phyloP scores from a whole-genome alignment of 2,797 vertebrate genomes.

The Hoplostethus mediterraneus region DNA sequence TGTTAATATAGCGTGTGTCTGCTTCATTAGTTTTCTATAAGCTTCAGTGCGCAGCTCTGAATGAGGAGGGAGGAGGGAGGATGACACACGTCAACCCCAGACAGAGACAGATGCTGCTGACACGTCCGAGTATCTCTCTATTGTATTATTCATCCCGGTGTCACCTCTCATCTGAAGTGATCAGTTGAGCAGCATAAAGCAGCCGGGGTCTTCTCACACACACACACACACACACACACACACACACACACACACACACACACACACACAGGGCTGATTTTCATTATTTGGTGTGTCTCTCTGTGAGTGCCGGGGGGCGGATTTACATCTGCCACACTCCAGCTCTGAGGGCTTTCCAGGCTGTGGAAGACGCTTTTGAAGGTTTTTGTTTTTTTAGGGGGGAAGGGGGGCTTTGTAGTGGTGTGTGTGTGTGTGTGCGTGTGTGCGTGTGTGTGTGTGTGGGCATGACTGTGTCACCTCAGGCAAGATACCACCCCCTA shows the following conservation, averaged over 20 bases:
- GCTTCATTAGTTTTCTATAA: conserved; percentile 75
- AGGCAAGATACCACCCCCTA: conserved; percentile 54
- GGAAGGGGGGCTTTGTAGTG: conserved; percentile 12
- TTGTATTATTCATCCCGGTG: conserved; percentile 78
- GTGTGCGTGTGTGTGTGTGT: conserved; percentile 3
- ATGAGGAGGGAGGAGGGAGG: conserved; percentile 63
- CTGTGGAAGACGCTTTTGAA: conserved; percentile 59
- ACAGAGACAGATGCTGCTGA: conserved; percentile 78
- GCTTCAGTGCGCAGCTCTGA: conserved; percentile 42
- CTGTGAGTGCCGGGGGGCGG: conserved; percentile 36
- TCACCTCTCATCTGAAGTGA: conserved; percentile 71
- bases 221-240: conserved; percentile 3
- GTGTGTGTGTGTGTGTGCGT: conserved; percentile 28
- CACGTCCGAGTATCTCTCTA: conserved; percentile 68
- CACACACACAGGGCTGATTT: conserved; percentile 34
- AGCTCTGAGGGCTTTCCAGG: conserved; percentile 46
- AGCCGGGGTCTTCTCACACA: conserved; percentile 42
- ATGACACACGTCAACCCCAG: conserved; percentile 69
- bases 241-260: conserved; percentile 15
- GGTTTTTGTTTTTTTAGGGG: conserved; percentile 16
- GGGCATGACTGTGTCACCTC: conserved; percentile 39
- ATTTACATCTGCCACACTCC: conserved; percentile 63
- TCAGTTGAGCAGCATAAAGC: conserved; percentile 54
- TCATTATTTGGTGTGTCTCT: conserved; percentile 53
- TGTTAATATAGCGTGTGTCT: conserved; percentile 30